These are phyloP conservation scores for Chymomyza caudatula DNA, from an alignment of 2,888 invertebrate species.

Conservation along the genomic window DNA sequence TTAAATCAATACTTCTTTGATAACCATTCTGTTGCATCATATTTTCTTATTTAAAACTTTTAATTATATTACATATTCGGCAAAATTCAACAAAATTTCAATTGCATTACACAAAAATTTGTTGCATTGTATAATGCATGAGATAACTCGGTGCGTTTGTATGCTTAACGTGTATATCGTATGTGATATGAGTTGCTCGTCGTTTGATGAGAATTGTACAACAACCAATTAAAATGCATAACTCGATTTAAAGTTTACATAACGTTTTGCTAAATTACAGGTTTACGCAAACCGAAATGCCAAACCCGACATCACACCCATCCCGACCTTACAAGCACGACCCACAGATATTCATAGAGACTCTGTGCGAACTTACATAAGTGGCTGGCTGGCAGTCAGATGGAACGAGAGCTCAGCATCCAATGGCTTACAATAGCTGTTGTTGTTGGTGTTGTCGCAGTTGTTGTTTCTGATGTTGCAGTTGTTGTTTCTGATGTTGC, in stretches of 20 bases:
- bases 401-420: slow-evolving; percentile 45
- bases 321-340: background rate
- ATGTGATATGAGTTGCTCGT: slow-evolving; percentile 27
- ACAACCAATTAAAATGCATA: slow-evolving; percentile 73
- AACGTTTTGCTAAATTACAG: slow-evolving; percentile 72
- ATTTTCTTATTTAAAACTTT: too few relatives aligned
- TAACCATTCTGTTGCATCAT: too few relatives aligned
- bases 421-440: slow-evolving; percentile 69
- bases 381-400: slow-evolving; percentile 42
- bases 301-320: background rate
- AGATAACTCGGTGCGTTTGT: slow-evolving; percentile 32
- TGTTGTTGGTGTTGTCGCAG: slow-evolving; percentile 34
- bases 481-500: slow-evolving; percentile 5
- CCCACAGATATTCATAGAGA: background rate
- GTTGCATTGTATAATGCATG: slow-evolving; percentile 7
- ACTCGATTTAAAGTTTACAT: slow-evolving; percentile 73
- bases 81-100: slow-evolving; percentile 45
- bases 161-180: slow-evolving; percentile 57
- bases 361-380: slow-evolving; percentile 53
- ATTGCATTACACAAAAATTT: slow-evolving; percentile 55
- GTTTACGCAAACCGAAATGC: slow-evolving; percentile 35
- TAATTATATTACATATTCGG: too few relatives aligned
- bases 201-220: slow-evolving; percentile 67
- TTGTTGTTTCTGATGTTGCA: slow-evolving; percentile 15
- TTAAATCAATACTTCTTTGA: too few relatives aligned